These are phyloP conservation scores for Isotomurus palustris DNA, from an alignment of 2,888 invertebrate genomes.

Conservation along the genomic window DNA sequence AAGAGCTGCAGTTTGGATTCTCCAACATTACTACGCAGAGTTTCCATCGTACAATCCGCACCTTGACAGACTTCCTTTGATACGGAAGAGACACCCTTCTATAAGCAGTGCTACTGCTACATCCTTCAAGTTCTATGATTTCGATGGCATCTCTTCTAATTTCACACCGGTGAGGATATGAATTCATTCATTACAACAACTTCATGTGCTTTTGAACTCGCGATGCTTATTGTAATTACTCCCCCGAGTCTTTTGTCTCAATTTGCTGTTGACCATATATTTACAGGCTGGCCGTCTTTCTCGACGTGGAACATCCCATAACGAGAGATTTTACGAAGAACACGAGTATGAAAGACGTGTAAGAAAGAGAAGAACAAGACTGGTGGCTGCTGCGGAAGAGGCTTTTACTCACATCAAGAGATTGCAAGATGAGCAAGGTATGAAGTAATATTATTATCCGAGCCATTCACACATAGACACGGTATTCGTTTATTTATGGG, in stretches of 20 bases:
- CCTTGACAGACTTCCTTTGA: conserved; percentile 73
- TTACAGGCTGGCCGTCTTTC: conserved; percentile 37
- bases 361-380: conserved; percentile 79
- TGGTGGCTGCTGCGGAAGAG: conserved; percentile 92
- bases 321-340: conserved; percentile 96
- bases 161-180: conserved; percentile 39
- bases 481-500: too few species aligned
- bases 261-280: not conserved
- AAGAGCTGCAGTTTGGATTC: conserved; percentile 86
- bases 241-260: not conserved
- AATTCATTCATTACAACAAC: not conserved
- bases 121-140: conserved; percentile 91
- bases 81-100: conserved; percentile 41
- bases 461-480: too few species aligned
- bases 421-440: conserved; percentile 60
- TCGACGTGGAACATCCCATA: conserved; percentile 80
- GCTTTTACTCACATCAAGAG: conserved; percentile 96
- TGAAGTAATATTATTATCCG: too few species aligned
- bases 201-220: not conserved
- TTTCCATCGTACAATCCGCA: conserved; percentile 97
- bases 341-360: conserved; percentile 92
- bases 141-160: conserved; percentile 62
- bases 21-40: conserved; percentile 92
- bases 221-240: not conserved
- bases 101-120: conserved; percentile 38